A percentile compares a stretch with the other conserved stretches of the same genome.
Evolutionary conservation across 2,797 vertebrate genomes (phyloP).

Genomic region (Mormyrops boulengeri): DNA sequence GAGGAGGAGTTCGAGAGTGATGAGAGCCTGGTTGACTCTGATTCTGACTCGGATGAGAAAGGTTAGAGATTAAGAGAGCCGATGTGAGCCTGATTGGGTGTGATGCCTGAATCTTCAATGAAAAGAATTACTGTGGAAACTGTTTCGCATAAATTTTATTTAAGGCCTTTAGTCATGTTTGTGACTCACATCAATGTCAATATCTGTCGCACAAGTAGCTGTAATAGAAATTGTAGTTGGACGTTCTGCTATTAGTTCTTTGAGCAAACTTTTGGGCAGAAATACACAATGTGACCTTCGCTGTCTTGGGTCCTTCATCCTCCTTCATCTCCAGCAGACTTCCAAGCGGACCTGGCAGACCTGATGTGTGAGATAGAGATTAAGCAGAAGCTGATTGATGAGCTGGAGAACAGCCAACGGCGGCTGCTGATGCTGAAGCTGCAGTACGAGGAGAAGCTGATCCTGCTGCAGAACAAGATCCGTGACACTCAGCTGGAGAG

Average conservation of each 20-base stretch:
- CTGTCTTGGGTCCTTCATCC: background rate
- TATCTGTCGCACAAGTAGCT: background rate
- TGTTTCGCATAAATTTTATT: background rate
- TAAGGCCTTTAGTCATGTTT: background rate
- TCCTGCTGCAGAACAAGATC: conserved; percentile 94
- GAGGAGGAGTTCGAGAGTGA: conserved; percentile 82
- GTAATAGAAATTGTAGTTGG: background rate
- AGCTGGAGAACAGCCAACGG: conserved; percentile 94
- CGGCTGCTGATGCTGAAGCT: conserved; percentile 86
- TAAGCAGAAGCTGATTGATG: conserved; percentile 96
- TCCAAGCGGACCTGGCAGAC: conserved; percentile 89
- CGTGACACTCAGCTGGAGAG: conserved; percentile 92
- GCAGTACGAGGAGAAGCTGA: conserved; percentile 95
- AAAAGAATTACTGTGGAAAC: background rate
- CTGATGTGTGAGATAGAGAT: conserved; percentile 97
- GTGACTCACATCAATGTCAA: background rate
- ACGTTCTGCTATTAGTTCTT: background rate
- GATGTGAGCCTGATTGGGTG: background rate
- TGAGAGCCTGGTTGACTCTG: conserved; percentile 87
- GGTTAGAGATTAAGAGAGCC: conserved; percentile 51
- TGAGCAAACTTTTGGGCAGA: background rate
- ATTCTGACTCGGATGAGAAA: conserved; percentile 90
- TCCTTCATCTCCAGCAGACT: conserved; percentile 60
- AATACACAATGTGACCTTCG: background rate
- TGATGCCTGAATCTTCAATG: background rate